A percentile compares a stretch with the other conserved stretches of the same genome.
These are phyloP conservation scores for Aphodius granarius DNA, from an alignment of 2,888 invertebrate genomes.

Conservation along the genomic window DNA sequence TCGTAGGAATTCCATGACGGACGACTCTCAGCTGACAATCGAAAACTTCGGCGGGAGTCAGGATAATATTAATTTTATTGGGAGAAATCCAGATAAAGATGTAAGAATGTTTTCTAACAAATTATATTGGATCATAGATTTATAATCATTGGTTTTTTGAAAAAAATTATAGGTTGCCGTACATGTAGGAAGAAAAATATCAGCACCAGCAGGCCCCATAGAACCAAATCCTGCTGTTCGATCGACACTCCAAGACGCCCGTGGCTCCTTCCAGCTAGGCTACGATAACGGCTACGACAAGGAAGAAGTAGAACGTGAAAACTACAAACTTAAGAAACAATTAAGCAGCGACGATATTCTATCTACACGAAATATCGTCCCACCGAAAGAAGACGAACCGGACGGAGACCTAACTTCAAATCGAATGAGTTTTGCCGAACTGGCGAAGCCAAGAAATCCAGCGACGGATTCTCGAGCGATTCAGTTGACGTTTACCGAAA, in stretches of 20 bases:
- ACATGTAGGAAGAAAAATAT: conserved; percentile 57
- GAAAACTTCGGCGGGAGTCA: conserved; percentile 94
- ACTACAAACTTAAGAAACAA: conserved; percentile 58
- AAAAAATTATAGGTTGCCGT: conserved; percentile 51
- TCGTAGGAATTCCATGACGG: conserved; percentile 79
- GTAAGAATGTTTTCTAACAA: conserved; percentile 35
- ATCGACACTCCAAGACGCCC: conserved; percentile 75
- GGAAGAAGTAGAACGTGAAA: conserved; percentile 63
- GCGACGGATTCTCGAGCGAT: conserved; percentile 46
- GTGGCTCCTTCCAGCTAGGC: conserved; percentile 69
- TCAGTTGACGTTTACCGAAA: conserved; percentile 60
- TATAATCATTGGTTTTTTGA: too few species aligned
- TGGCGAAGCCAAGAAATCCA: conserved; percentile 49
- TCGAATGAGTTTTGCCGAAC: conserved; percentile 73
- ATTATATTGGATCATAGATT: too few species aligned
- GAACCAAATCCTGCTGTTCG: conserved; percentile 67
- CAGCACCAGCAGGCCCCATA: conserved; percentile 58
- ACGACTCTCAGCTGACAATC: conserved; percentile 87
- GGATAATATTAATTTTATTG: conserved; percentile 84
- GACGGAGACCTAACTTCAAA: conserved; percentile 60
- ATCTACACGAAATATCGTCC: conserved; percentile 50
- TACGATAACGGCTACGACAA: conserved; percentile 66
- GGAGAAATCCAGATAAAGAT: conserved; percentile 81
- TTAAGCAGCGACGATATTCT: conserved; percentile 62
- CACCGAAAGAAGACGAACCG: conserved; percentile 40